These are phyloP conservation scores for Corythoichthys haematopterus DNA, from an alignment of 2,113 vertebrate genomes.

Conservation along the genomic window DNA sequence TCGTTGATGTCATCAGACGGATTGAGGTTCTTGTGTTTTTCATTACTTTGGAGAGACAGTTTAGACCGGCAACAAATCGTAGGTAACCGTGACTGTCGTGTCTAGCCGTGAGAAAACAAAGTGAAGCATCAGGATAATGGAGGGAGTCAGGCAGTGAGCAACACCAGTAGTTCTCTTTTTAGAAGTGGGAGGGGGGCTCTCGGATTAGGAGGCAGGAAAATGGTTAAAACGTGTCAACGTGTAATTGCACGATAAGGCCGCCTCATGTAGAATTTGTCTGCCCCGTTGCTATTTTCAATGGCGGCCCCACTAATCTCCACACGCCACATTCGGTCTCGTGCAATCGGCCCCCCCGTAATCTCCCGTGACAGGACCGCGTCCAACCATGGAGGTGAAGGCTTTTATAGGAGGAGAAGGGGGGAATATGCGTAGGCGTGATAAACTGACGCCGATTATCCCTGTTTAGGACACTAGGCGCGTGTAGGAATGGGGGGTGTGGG, in stretches of 20 bases:
- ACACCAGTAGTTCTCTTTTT: slow-evolving; percentile 86
- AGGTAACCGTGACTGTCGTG: neutral
- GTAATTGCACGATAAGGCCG: slow-evolving; percentile 99
- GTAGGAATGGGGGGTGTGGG: slow-evolving; percentile 16
- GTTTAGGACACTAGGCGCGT: slow-evolving; percentile 92
- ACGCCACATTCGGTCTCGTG: slow-evolving; percentile 91
- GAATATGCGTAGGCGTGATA: slow-evolving; percentile 97
- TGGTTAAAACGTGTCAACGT: slow-evolving; percentile 98
- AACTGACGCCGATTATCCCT: slow-evolving; percentile 97
- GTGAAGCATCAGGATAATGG: slow-evolving; percentile 35
- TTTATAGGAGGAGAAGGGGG: slow-evolving; percentile 85
- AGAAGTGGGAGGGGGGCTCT: slow-evolving; percentile 68
- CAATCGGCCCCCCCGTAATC: slow-evolving; percentile 98
- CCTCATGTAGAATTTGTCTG: slow-evolving; percentile 96
- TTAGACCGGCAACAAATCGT: neutral
- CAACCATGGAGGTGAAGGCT: slow-evolving; percentile 85
- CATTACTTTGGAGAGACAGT: neutral
- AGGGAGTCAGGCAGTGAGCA: slow-evolving; percentile 38
- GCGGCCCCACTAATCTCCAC: slow-evolving; percentile 88
- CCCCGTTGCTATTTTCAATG: slow-evolving; percentile 94
- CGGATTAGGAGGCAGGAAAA: slow-evolving; percentile 98
- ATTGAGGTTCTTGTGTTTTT: neutral
- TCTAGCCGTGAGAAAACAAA: neutral
- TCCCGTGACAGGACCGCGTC: slow-evolving; percentile 92
- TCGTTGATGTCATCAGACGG: neutral